Base-by-base conservation (phyloP, 1,140 invertebrate species). In the Pygmarrhopalites habei region DNA sequence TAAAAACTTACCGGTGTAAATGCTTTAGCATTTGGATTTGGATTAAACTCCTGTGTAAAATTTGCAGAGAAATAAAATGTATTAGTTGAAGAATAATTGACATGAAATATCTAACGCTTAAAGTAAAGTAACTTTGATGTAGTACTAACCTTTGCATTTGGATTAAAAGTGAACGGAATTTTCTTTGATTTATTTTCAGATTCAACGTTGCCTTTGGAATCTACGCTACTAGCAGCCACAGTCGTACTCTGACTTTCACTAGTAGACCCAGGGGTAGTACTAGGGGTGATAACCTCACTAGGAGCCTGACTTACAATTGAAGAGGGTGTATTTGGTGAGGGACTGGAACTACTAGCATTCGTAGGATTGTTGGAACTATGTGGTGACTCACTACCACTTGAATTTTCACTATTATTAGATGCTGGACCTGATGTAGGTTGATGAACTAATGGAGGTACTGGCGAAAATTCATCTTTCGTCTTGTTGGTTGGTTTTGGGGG, bases 71-170 rank as follows among this genome's bases (percentile, higher is more conserved):
- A n/a, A n/a, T n/a, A n/a, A n/a, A n/a, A n/a, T n/a, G n/a, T n/a
- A n/a, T n/a, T n/a, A n/a, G n/a, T n/a, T n/a, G n/a, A n/a, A n/a
- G n/a, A n/a, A n/a, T n/a, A n/a, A n/a, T n/a, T n/a, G n/a, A n/a
- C n/a, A n/a, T n/a, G n/a, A n/a, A n/a, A n/a, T n/a, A n/a, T n/a
- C n/a, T n/a, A n/a, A n/a, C n/a, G n/a, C n/a, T n/a, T n/a, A n/a
- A n/a, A n/a, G n/a, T n/a, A n/a, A n/a, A n/a, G n/a, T n/a, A n/a
- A n/a, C n/a, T n/a, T n/a, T n/a, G n/a, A n/a, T n/a, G n/a, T n/a
- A n/a, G n/a, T n/a, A n/a, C n/a, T n/a, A n/a, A n/a, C 88, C 76
- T 92, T 92, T 21, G 89, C 89, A 74, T 92, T 87, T 30, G 89
- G 89, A 81, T 92, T 92, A 32, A 92, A 79, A 1, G 83, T 90